Base-by-base conservation (phyloP, 2,797 vertebrate genomes). In the Mormyrops boulengeri region DNA sequence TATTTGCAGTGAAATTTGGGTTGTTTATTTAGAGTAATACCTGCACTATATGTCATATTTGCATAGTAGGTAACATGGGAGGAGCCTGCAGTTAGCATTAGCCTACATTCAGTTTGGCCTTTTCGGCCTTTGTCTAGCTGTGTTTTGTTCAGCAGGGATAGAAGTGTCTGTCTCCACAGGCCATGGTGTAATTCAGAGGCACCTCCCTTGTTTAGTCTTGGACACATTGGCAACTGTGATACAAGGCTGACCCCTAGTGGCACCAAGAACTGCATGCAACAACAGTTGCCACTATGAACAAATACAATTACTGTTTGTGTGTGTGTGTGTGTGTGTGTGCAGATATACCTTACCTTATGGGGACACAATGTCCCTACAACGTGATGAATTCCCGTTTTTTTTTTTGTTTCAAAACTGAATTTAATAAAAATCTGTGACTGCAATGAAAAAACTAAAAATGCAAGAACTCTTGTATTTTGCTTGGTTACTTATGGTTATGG, bases 221-320 rank as follows among this genome's bases (percentile, higher is more conserved):
- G 17, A 47, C 9, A 22, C 44, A 30, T 55, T 49, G 62, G 84
- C 52, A 88, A 85, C 26, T 19, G 26, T 69, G 80, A 44, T 22
- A 22, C 82, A 11, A 91, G 69, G 55, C 89, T 92, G 90, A 89
- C 93, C 92, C 89, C 92, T 95, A 91, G 91, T 93, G 91, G 92
- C 84, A n/a, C 6, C 11, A 41, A 6, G 30, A 4, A 4, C 4
- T 6, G 52, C 50, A 30, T 77, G 34, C 62, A 26, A 17, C 50
- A 62, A 22, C 7, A 53, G 47, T 41, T 87, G 50, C 26, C 52
- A 26, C 17, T 12, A 55, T 55, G 9, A 55, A 57, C 52, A 86
- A 17, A 49, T 34, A 9, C 69, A 77, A 8, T 49, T 19, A 57
- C 1, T 30, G 30, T 77, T 12, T 19, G 12, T 77, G 30, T 69